phyloP scores from a whole-genome alignment of 2,113 vertebrate genomes.

The Poeciliopsis retropinna region DNA sequence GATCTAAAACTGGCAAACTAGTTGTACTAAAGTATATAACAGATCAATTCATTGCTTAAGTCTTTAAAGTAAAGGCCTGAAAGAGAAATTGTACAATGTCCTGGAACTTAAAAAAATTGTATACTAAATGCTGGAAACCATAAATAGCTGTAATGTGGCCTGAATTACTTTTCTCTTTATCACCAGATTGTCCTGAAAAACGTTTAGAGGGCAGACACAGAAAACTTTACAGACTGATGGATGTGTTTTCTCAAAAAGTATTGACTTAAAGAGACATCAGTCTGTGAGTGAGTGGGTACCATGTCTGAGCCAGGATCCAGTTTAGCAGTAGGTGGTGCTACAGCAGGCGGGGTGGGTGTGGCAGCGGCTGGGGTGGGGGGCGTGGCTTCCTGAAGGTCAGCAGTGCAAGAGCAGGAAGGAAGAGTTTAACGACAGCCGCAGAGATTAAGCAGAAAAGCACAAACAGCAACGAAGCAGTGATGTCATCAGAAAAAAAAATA shows the following conservation, averaged over 20 bases:
- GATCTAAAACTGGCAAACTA: no score
- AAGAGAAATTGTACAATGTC: no score
- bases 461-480: conserved; percentile 15
- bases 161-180: no score
- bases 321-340: conserved; percentile 40
- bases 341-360: conserved; percentile 33
- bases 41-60: no score
- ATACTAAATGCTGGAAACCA: no score
- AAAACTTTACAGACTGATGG: background rate
- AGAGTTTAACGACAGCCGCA: conserved; percentile 37
- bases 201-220: background rate
- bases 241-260: background rate
- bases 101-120: no score
- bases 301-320: conserved; percentile 41
- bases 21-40: no score
- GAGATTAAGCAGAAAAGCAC: conserved; percentile 15
- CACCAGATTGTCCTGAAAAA: no score
- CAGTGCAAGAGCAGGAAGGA: conserved; percentile 11
- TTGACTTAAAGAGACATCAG: background rate
- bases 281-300: conserved; percentile 51
- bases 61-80: no score
- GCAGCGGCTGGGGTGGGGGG: conserved; percentile 40
- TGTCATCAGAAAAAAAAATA: background rate
- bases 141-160: no score
- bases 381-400: conserved; percentile 57